Evolutionary conservation across 1,140 invertebrate genomes (phyloP).

Genomic region (Drosophila sp.): DNA sequence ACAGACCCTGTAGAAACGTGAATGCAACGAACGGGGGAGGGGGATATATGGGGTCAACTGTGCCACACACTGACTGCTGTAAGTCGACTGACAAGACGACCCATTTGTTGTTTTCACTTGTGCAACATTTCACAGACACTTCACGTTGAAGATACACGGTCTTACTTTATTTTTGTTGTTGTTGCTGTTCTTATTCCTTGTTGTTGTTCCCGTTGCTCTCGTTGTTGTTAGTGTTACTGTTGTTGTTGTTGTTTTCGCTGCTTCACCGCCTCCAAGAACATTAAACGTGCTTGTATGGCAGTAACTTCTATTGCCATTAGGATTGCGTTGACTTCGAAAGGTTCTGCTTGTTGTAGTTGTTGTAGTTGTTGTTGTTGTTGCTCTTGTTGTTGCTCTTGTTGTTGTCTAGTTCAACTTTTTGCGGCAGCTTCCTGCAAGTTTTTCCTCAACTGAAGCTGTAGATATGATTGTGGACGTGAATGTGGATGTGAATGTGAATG

Average conservation of each 20-base stretch:
- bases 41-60: conserved; percentile 11
- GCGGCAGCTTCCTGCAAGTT: conserved; percentile 73
- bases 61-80: conserved; percentile 36
- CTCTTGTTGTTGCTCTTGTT: conserved; percentile 38
- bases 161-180: conserved; percentile 18
- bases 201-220: conserved; percentile 1
- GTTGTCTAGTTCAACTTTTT: conserved; percentile 71
- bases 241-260: conserved; percentile 48
- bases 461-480: background rate
- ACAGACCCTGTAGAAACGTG: conserved; percentile 61
- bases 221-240: background rate
- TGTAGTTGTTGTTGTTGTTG: conserved; percentile 33
- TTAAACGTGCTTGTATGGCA: conserved; percentile 81
- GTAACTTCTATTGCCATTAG: conserved; percentile 76
- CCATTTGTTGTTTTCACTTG: conserved; percentile 82
- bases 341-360: conserved; percentile 13
- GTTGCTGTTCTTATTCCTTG: conserved; percentile 5
- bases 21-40: conserved; percentile 7
- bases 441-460: conserved; percentile 38
- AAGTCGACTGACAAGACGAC: conserved; percentile 68
- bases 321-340: conserved; percentile 28
- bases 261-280: conserved; percentile 73
- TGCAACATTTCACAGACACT: conserved; percentile 78
- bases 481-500: background rate
- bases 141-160: conserved; percentile 29